Conservation (phyloP, 2,113 vertebrate species). For the Piaya cayana region DNA sequence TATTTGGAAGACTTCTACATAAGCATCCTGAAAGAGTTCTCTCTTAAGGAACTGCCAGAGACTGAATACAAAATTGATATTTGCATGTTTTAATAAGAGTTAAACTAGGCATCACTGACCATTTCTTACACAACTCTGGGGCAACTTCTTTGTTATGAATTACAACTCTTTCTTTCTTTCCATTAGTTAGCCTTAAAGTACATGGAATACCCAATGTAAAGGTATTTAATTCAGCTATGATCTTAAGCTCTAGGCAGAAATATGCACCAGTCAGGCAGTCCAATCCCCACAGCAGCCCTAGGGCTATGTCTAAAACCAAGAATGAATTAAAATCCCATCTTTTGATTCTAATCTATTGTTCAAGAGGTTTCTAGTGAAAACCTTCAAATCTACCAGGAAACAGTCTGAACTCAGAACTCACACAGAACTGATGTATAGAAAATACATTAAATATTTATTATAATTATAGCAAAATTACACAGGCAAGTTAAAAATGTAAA, state of each 20-base stretch:
- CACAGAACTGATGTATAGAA: neutral
- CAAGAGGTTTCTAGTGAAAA: neutral
- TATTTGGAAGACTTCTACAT: neutral
- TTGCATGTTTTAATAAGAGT: neutral
- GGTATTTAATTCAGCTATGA: neutral
- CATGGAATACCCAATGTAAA: neutral
- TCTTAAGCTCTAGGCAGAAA: neutral
- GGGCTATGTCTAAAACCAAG: neutral
- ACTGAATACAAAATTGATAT: neutral
- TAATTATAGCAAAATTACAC: neutral
- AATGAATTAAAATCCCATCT: neutral
- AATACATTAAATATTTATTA: conserved; percentile 46
- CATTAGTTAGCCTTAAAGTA: neutral
- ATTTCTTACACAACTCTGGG: neutral
- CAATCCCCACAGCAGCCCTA: neutral
- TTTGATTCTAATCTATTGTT: neutral
- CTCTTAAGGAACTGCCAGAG: neutral
- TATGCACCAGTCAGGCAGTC: neutral
- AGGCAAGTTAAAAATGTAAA: conserved; percentile 1
- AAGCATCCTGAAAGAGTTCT: neutral
- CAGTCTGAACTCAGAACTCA: neutral
- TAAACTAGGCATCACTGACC: neutral
- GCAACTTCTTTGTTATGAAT: neutral
- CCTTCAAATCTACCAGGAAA: neutral
- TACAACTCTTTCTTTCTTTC: neutral